Evolutionary conservation across 2,888 invertebrate genomes (phyloP), one percentile per base, ranked within the genome.

Genomic region (Brachylomia viminalis): DNA sequence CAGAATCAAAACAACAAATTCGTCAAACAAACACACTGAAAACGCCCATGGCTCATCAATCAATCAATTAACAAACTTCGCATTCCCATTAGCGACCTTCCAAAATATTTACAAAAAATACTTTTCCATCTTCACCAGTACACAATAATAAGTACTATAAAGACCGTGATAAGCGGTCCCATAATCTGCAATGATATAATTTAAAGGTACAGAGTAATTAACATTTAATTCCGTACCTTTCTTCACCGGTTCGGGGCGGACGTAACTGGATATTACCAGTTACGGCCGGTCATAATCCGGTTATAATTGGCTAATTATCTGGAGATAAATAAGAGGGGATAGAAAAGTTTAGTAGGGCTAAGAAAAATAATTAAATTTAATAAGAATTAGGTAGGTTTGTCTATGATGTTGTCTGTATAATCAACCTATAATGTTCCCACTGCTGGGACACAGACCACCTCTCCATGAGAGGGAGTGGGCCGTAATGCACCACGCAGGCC

Each of bases 271-370:
- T 86, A 82, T 66, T 84, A 81, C 82, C 81, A 75, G 84, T 80
- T 85, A 85, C 75, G 80, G 75, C 84, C 73, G 82, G 81, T 72
- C 73, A 78, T 87, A 86, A 86, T 83, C 86, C 78, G 72, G 77
- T 65, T 65, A 74, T 84, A 74, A 84, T 77, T 70, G 74, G 54
- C 65, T 83, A 80, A 84, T 83, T 84, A 84, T 84, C 52, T 49
- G 45, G 17, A 54, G 69, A 80, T 84, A 83, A 83, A 76, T 80
- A 61, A 59, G 20, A 58, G 64, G 54, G 54, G 59, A 67, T 66
- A 72, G 38, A 59, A 62, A 66, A 52, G 27, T 64, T 71, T 67
- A 17, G 64, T 52, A 15, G 20, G 61, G 20, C 4, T 20, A 30
- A 65, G 10, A 47, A 27, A 69, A 45, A 42, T 45, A 42, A 64